Base-by-base conservation (phyloP, 2,797 vertebrate species). In the Microhierax caerulescens region DNA sequence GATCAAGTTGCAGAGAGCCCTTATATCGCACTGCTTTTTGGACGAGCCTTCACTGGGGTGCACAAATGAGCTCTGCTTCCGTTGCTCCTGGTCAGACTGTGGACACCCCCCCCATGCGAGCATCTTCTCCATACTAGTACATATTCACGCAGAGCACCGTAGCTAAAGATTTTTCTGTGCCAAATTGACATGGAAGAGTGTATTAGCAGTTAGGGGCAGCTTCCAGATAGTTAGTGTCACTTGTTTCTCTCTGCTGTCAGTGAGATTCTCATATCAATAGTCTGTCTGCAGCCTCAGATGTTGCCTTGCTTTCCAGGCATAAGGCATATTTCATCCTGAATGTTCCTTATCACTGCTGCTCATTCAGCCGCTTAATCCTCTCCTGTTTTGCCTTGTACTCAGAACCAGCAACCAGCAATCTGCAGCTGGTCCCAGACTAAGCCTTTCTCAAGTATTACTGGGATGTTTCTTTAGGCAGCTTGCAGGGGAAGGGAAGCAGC, bases 341-440 rank as follows among this genome's bases (percentile, higher is more conserved):
- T 87, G 93, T 79, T 54, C 43, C 45, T 95, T 93, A 93, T 91
- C 80, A 13, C 47, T 78, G 22, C 22, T 76, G 65, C 61, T 96
- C 67, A 79, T 94, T 96, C 77, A 88, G 57, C 88, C 76, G 39
- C 70, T 54, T 94, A 94, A 93, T 95, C 85, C 70, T 74, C 59
- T 93, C 54, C 67, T 96, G 43, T 76, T 95, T 92, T 93, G 77
- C 43, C 76, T 96, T 73, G 27, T 88, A 54, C 70, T 84, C 34
- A 28, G 65, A 94, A 89, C 41, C 47, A 85, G n/a, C 27, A 79
- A 90, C 37, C 0, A 13, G 76, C 85, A 94, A 76, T 56, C 77
- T 87, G 70, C 67, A 69, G 7, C 23, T 90, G 50, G 88, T 92
- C 82, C 63, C 59, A 86, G 59, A 78, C 23, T 84, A 92, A 90